Conservation (phyloP, 1,140 invertebrate genomes). For the Heliconius nattereri region DNA sequence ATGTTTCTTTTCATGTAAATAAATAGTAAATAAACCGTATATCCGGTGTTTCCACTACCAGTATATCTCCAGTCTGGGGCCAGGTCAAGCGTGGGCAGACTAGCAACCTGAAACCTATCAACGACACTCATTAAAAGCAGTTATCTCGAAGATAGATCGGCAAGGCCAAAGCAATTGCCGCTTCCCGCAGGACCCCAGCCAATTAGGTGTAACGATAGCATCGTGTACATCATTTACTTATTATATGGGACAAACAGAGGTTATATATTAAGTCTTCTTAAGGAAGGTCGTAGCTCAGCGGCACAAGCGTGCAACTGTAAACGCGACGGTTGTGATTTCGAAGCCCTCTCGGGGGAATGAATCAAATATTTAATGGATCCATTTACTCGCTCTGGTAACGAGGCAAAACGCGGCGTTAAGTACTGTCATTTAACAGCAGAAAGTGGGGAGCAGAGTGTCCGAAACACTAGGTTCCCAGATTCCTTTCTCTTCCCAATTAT, state of each 20-base stretch:
- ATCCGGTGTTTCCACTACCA: not conserved
- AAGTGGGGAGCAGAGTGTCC: no score
- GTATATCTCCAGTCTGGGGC: not conserved
- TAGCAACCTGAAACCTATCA: constrained; percentile 34
- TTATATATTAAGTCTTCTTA: not conserved
- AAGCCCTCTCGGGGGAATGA: no score
- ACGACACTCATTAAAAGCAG: constrained; percentile 29
- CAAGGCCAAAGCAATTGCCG: constrained; percentile 55
- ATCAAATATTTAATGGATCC: no score
- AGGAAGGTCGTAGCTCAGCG: no score
- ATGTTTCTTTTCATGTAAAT: no score
- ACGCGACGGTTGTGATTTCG: no score
- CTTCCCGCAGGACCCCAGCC: constrained; percentile 50
- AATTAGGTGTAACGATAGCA: constrained; percentile 37
- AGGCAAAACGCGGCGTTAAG: no score
- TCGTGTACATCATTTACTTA: constrained; percentile 25
- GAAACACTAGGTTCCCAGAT: no score
- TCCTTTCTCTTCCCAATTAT: no score
- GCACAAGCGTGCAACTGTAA: no score
- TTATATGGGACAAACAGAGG: constrained; percentile 14
- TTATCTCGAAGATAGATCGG: constrained; percentile 42
- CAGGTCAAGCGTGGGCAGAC: constrained; percentile 32
- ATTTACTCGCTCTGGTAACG: no score
- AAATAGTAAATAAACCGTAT: not conserved
- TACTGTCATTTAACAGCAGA: no score